Evolutionary conservation across 2,797 vertebrate species (phyloP).

Genomic region (Monodelphis domestica): DNA sequence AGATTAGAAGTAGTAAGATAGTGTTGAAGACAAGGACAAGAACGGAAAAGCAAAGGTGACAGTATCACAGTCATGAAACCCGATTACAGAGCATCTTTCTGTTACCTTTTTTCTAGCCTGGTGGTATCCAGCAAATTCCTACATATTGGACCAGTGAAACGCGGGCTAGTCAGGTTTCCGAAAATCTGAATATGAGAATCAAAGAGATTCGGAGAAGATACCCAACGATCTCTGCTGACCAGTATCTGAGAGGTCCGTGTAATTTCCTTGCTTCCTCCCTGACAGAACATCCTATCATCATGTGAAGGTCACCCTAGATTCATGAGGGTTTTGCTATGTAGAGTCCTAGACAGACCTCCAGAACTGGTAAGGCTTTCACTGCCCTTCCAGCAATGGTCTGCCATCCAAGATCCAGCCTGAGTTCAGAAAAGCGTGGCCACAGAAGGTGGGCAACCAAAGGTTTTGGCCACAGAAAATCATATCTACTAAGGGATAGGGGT

Average conservation of each 20-base stretch:
- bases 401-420: background rate
- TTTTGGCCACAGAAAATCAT: background rate
- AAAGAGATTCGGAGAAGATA: slow-evolving; percentile 80
- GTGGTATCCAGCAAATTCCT: background rate
- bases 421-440: background rate
- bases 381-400: background rate
- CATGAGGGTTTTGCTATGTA: background rate
- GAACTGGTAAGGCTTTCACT: background rate
- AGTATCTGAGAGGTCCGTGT: slow-evolving; percentile 81
- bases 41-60: background rate
- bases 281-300: background rate
- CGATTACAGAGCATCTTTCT: background rate
- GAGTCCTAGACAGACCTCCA: background rate
- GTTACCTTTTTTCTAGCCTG: slow-evolving; percentile 27
- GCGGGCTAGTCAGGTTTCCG: slow-evolving; percentile 79
- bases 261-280: rapidly evolving
- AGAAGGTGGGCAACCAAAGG: background rate
- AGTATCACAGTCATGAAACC: background rate
- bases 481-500: background rate
- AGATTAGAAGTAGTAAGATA: background rate
- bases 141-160: slow-evolving; percentile 77
- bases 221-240: slow-evolving; percentile 79
- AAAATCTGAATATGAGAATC: slow-evolving; percentile 73
- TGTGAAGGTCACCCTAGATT: background rate
- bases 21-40: background rate